phyloP scores from a whole-genome alignment of 1,140 invertebrate species.

The Drosophila sturtevanti region DNA sequence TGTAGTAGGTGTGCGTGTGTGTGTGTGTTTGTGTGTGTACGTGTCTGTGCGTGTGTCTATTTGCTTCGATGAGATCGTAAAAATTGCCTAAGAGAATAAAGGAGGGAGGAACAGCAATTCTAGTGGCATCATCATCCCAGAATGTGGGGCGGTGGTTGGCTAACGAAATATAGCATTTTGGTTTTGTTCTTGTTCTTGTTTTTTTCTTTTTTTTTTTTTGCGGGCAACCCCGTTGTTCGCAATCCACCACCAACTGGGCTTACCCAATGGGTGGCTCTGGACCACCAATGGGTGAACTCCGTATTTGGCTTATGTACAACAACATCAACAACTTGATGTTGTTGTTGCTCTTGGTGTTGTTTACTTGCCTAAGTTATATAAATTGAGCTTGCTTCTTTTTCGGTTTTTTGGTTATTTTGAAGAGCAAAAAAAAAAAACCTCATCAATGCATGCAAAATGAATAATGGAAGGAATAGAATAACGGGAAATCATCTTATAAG shows the following conservation, averaged over 20 bases:
- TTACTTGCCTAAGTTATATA: slow-evolving; percentile 59
- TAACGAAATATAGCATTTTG: slow-evolving; percentile 47
- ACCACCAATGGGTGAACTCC: slow-evolving; percentile 72
- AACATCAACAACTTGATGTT: slow-evolving; percentile 29
- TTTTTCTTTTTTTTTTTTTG: slow-evolving; percentile 36
- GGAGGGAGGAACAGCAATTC: neutral
- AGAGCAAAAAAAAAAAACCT: slow-evolving; percentile 12
- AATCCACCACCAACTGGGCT: slow-evolving; percentile 73
- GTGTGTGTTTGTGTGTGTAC: neutral
- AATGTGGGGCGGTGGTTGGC: slow-evolving; percentile 15
- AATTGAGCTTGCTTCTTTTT: slow-evolving; percentile 27
- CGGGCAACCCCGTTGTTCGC: slow-evolving; percentile 34
- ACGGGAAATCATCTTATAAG: slow-evolving; percentile 2
- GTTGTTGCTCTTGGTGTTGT: slow-evolving; percentile 30
- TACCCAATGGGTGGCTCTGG: slow-evolving; percentile 69
- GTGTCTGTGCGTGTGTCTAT: slow-evolving; percentile 14
- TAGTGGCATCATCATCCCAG: neutral
- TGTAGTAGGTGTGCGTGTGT: neutral
- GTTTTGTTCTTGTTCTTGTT: slow-evolving; percentile 12
- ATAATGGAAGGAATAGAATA: slow-evolving; percentile 40
- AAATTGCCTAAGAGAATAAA: slow-evolving; percentile 36
- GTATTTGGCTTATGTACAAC: slow-evolving; percentile 65
- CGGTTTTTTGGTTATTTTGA: neutral
- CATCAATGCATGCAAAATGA: slow-evolving; percentile 45
- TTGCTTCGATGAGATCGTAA: slow-evolving; percentile 48